Base-by-base conservation (phyloP, 2,797 vertebrate genomes). In the Chrosomus eos region DNA sequence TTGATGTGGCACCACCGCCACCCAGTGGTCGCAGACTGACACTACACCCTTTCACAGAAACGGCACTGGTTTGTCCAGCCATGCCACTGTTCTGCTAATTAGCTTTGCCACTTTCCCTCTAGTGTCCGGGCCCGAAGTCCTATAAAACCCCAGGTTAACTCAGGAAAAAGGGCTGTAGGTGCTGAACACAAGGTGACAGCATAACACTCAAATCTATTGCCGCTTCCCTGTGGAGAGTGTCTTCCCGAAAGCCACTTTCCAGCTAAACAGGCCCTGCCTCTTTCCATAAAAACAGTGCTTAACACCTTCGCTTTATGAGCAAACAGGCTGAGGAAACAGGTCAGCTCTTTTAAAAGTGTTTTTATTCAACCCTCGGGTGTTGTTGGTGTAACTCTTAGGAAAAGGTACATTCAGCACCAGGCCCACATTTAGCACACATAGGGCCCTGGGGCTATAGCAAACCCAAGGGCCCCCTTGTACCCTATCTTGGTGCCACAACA, bases 281-380 rank as follows among this genome's bases (percentile, higher is more conserved):
- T 84, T 72, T 73, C 85, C 80, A 87, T 87, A 87, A 87, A 86
- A 83, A 84, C 77, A 40, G 76, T 26, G 80, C 87, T 89, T 87
- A 89, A 90, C 89, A 88, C 87, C 82, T 89, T 83, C 38, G 33
- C 79, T 89, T 90, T 89, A 90, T 88, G 85, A 88, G 85, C 80
- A 89, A 87, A 87, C 88, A 86, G 70, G 28, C 85, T 64, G 71
- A 87, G 82, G 84, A 86, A 88, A 84, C 88, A 86, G 88, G 85
- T 90, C 89, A 90, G 89, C 89, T 80, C 82, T 90, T 90, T 89
- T 79, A 85, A 87, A 89, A 85, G 73, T 80, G 81, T 80, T 87
- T 87, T 89, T 88, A 87, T 84, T 85, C 45, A 45, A 78, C 88
- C 88, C 87, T 38, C 11, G 89, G 84, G 89, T 86, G 80, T 85